These are phyloP conservation scores for Heliangelus exortis DNA, from an alignment of 2,797 vertebrate genomes.

Conservation along the genomic window DNA sequence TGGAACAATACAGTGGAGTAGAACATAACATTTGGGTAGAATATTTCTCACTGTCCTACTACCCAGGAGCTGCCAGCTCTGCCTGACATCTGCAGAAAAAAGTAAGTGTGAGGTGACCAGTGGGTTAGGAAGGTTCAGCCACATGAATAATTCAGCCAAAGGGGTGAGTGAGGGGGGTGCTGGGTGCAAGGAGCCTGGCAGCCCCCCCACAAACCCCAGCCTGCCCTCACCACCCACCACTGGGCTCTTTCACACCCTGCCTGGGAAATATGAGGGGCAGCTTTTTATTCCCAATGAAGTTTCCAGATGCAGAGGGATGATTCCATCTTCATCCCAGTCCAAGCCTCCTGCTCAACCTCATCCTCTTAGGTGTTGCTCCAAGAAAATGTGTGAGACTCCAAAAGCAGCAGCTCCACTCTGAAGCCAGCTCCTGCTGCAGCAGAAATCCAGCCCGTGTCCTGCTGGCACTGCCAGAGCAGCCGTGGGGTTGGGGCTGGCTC, in stretches of 20 bases:
- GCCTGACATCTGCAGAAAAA: not conserved
- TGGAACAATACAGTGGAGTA: not conserved
- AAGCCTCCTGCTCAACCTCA: not conserved
- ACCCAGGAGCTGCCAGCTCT: not conserved
- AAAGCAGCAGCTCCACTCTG: not conserved
- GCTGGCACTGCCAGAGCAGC: accelerated
- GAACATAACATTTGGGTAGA: not conserved
- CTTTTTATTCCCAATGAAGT: not conserved
- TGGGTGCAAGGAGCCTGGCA: not conserved
- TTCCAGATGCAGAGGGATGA: not conserved
- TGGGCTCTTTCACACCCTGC: not conserved
- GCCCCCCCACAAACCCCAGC: not conserved
- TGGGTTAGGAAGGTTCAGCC: not conserved
- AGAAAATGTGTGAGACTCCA: accelerated
- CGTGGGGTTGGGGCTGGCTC: accelerated
- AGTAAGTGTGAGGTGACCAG: not conserved
- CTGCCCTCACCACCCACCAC: accelerated
- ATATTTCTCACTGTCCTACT: not conserved
- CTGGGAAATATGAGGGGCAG: not conserved
- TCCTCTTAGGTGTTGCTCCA: not conserved
- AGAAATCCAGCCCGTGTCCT: not conserved
- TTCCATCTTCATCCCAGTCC: not conserved
- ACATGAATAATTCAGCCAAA: accelerated
- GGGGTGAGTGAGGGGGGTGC: not conserved
- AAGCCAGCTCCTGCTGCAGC: not conserved